Base-by-base conservation (phyloP, 2,888 invertebrate genomes). In the Eretmocerus hayati region DNA sequence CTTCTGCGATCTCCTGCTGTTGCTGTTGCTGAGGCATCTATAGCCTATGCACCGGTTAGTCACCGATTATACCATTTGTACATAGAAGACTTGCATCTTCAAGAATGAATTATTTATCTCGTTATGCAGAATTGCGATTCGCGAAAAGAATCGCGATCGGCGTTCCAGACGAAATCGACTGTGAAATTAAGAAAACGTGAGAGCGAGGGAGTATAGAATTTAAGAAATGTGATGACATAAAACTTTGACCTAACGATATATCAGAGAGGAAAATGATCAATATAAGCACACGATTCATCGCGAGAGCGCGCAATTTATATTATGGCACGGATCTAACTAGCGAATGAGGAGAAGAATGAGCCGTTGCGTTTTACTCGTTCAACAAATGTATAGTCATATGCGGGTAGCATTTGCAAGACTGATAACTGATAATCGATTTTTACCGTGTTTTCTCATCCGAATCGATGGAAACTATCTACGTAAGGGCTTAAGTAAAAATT, bases 341-440 rank as follows among this genome's bases (percentile, higher is more conserved):
- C 6, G 26, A 11, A 9, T 9, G 26, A 26, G 6, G 26, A 26
- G 11, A 6, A 26, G 26, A 6, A 26, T 26, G 26, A 9, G 26
- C 6, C 11, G 11, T 11, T 11, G 26, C 6, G 26, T 6, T 9
- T 11, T 6, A 26, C 8, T 26, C 26, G 26, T 26, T 26, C 6
- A 6, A 26, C 26, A 11, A 26, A 26, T 11, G 11, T 11, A 26
- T 26, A 11, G 26, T 26, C 8, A 26, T 26, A 26, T 11, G 26
- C 26, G 26, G 26, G 11, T 6, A 26, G 26, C 6, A 6, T 11
- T 11, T 26, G 42, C 33, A 35, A 47, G 46, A 49, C 42, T 42
- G 35, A 54, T 54, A 35, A 43, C 20, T 26, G 30, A 20, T 43
- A 26, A 33, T 22, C 35, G 22, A 46, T 46, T 42, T 33, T 48